These are phyloP conservation scores for Sylvilagus floridanus DNA, from an alignment of 2,797 vertebrate genomes.

Conservation along the genomic window DNA sequence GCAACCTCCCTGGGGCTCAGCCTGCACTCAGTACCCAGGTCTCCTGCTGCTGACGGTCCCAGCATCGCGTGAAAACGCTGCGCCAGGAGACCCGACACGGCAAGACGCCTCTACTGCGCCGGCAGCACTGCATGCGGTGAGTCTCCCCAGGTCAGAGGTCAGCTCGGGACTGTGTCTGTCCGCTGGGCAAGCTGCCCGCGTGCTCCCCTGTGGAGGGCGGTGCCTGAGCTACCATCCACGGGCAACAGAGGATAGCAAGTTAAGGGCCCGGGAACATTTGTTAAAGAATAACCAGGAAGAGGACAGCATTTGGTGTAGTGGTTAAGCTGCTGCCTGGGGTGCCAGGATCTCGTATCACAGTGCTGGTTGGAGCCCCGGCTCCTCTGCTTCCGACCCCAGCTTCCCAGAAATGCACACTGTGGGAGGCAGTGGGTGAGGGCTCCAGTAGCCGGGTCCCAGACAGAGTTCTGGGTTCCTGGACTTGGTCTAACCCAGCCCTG, in stretches of 20 bases:
- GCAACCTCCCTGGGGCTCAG: neutral
- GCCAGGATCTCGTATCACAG: too few relatives aligned
- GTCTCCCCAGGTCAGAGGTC: rapidly evolving
- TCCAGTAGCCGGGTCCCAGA: too few relatives aligned
- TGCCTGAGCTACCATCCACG: rapidly evolving
- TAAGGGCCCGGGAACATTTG: neutral
- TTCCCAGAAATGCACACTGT: too few relatives aligned
- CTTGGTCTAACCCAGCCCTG: too few relatives aligned
- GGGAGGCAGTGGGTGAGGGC: too few relatives aligned
- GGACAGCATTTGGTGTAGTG: too few relatives aligned
- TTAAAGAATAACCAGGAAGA: neutral
- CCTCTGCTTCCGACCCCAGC: too few relatives aligned
- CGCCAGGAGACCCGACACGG: neutral
- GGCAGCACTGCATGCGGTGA: rapidly evolving
- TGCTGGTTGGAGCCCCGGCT: too few relatives aligned
- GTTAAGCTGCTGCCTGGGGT: too few relatives aligned
- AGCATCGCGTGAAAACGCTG: neutral
- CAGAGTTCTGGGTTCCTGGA: too few relatives aligned
- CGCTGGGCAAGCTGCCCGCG: too few relatives aligned
- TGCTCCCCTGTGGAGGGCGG: rapidly evolving
- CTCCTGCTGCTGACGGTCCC: neutral
- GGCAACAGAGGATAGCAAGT: neutral
- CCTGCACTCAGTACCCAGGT: neutral
- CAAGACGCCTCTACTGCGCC: neutral
- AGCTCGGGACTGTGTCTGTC: neutral